Conservation (phyloP, 2,797 vertebrate genomes). For the Scleropages formosus region DNA sequence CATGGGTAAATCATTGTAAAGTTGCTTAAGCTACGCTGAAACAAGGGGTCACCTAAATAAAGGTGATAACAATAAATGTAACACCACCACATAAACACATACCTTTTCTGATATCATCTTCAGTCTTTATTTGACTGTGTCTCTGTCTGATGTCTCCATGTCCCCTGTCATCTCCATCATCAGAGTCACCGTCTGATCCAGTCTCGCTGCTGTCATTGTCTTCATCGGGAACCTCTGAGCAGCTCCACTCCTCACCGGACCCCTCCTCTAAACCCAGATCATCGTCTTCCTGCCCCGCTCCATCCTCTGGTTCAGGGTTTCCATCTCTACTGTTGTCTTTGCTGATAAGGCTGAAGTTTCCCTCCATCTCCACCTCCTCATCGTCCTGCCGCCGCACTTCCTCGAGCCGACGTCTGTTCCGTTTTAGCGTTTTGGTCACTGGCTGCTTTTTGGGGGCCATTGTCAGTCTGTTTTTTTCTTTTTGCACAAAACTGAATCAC, state of each 20-base stretch:
- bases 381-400: slow-evolving; percentile 44
- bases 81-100: too few species aligned
- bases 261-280: neutral
- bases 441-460: slow-evolving; percentile 5
- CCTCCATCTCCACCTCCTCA: slow-evolving; percentile 55
- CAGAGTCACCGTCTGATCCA: slow-evolving; percentile 29
- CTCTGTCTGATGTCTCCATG: neutral
- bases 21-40: neutral
- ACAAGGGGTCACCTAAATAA: neutral
- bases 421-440: slow-evolving; percentile 16
- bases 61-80: neutral
- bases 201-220: slow-evolving; percentile 23
- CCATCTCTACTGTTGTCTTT: slow-evolving; percentile 18
- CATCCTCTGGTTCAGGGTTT: neutral
- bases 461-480: neutral
- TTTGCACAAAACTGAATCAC: too few species aligned
- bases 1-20: too few species aligned
- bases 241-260: slow-evolving; percentile 21
- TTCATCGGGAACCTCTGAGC: neutral
- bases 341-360: slow-evolving; percentile 53
- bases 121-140: slow-evolving; percentile 31
- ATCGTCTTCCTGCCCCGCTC: neutral
- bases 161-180: neutral
- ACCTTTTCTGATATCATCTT: slow-evolving; percentile 60
- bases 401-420: neutral